Conservation (phyloP, 2,888 invertebrate genomes). For the Andrena hattorfiana region DNA sequence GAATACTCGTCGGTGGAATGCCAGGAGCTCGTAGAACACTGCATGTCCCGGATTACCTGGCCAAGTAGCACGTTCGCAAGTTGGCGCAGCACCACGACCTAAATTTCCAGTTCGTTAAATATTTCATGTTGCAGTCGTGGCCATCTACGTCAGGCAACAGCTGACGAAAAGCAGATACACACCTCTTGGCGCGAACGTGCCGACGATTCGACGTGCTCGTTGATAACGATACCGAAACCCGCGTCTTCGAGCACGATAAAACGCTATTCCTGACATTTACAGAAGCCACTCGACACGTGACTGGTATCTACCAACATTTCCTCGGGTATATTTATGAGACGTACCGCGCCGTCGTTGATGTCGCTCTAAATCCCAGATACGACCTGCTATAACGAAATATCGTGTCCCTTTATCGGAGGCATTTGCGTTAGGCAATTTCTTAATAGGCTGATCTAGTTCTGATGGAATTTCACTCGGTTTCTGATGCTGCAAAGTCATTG, state of each 20-base stretch:
- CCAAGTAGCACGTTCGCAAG: conserved; percentile 42
- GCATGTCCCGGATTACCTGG: conserved; percentile 45
- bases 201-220: conserved; percentile 32
- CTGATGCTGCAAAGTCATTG: no score
- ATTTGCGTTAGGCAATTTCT: no score
- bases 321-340: conserved; percentile 29
- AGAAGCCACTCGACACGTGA: conserved; percentile 25
- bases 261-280: conserved; percentile 36
- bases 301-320: conserved; percentile 21
- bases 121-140: conserved; percentile 51
- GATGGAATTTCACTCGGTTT: no score
- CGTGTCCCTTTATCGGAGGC: no score
- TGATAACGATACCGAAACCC: conserved; percentile 37
- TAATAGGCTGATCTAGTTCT: no score
- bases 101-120: conserved; percentile 64
- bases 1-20: neutral
- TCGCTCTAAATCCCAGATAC: neutral
- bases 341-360: no score
- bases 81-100: conserved; percentile 66
- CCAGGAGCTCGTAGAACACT: conserved; percentile 7
- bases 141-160: conserved; percentile 39
- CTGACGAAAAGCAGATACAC: conserved; percentile 27
- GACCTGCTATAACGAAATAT: neutral
- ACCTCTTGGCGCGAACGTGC: conserved; percentile 25
- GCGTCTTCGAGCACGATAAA: conserved; percentile 27